Evolutionary conservation across 2,113 vertebrate genomes (phyloP), one percentile per base, ranked within the genome.

Genomic region (Sphaerodactylus townsendi): DNA sequence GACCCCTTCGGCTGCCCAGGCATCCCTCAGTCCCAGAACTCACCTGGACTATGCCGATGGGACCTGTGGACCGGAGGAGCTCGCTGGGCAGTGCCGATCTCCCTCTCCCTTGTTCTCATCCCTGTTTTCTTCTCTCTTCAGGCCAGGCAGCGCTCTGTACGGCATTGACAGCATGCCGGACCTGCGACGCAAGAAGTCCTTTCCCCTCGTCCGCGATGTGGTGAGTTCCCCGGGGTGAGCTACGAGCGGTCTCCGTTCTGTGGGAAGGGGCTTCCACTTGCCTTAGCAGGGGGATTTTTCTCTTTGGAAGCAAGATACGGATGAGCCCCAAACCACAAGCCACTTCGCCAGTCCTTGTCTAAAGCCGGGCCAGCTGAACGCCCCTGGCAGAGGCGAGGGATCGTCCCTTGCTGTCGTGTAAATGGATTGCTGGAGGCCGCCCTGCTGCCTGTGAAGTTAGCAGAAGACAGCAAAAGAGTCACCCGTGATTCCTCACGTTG

Each of bases 141-240:
- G 98, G 89, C 93, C 96, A 92, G 97, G 97, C 78, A 95, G 96
- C 88, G 98, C 98, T 78, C 97, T 99, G 86, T 99, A 99, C 59
- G 98, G 99, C 88, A 99, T 99, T 92, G 99, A 99, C 93, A 99
- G 99, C 91, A 99, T 99, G 99, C 99, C 99, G 89, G 98, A 99
- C 96, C 97, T 99, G 91, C 97, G 99, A 17, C 97, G 97, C 80
- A 98, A 99, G 92, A 99, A 99, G 93, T 98, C 98, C 53, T 92
- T 99, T 90, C 99, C 99, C 88, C 97, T 99, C 92, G 98, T 99
- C 86, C 95, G 98, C 81, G 98, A 99, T 95, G 97, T 99, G 98
- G 99, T 99, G 93, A 97, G 98, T 97, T 56, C 21, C 66, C 23
- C 5, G 48, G 8, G 4, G 44, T 15, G 33, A 21, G 35, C 64